A percentile compares a stretch with the other conserved stretches of the same genome.
phyloP scores from a whole-genome alignment of 2,888 invertebrate species.

The Teleogryllus oceanicus region DNA sequence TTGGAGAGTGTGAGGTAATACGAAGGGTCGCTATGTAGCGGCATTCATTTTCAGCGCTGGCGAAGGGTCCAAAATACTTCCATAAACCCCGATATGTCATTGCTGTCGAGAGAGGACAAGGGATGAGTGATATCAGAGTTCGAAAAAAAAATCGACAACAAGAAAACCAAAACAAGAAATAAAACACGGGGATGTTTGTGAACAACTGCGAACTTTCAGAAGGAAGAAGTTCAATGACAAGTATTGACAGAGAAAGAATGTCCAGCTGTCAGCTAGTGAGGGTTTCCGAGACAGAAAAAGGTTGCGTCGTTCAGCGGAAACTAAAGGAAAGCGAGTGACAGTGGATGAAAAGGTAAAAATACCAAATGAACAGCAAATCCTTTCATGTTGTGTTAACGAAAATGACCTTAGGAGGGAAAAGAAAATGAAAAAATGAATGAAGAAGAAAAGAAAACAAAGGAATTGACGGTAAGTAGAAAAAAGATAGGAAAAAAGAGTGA shows the following conservation, averaged over 20 bases:
- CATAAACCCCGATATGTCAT: too few relatives aligned
- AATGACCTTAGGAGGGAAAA: neutral
- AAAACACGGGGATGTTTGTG: neutral
- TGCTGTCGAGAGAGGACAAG: conserved; percentile 19
- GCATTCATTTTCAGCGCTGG: too few relatives aligned
- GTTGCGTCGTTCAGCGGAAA: neutral
- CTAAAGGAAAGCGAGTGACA: neutral
- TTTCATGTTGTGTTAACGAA: neutral
- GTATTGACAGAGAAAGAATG: too few relatives aligned
- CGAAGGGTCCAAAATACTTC: too few relatives aligned
- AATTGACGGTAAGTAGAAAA: conserved; percentile 25
- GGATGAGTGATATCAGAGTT: conserved; percentile 26
- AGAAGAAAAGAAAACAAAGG: conserved; percentile 11
- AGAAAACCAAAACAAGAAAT: neutral
- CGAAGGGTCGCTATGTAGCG: neutral
- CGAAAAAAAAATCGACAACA: neutral
- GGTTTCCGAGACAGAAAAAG: neutral
- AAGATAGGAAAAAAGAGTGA: conserved; percentile 19
- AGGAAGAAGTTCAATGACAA: too few relatives aligned
- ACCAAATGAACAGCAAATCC: neutral
- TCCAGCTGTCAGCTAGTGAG: too few relatives aligned
- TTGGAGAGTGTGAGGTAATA: neutral
- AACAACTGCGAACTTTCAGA: too few relatives aligned
- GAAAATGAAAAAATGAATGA: neutral
- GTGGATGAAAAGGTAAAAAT: neutral